Conservation (phyloP, 2,113 vertebrate genomes). For the Cryptotis parvus region DNA sequence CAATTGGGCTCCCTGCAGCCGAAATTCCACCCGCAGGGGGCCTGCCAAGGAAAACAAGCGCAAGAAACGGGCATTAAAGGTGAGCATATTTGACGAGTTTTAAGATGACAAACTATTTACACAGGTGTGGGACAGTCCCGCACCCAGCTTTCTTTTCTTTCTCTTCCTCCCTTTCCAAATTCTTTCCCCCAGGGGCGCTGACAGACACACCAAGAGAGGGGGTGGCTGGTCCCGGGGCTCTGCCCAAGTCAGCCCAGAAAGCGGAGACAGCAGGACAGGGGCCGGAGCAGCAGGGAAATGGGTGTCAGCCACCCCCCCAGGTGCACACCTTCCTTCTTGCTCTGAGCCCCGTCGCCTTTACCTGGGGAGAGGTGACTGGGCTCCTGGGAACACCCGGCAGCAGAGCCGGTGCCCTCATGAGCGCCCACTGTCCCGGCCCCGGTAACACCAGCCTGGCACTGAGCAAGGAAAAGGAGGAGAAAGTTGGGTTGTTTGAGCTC, state of each 20-base stretch:
- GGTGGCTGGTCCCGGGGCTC: conserved; percentile 40
- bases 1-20: conserved; percentile 72
- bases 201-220: conserved; percentile 70
- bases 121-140: conserved; percentile 82
- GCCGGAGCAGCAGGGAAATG: background rate
- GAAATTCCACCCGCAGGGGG: conserved; percentile 72
- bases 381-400: background rate
- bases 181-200: conserved; percentile 80
- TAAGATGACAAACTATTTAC: conserved; percentile 83
- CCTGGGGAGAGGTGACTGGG: background rate
- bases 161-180: conserved; percentile 69
- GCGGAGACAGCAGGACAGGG: background rate
- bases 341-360: background rate
- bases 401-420: background rate
- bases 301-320: background rate
- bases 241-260: conserved; percentile 43
- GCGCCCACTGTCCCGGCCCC: no score
- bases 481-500: background rate
- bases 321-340: background rate
- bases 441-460: background rate
- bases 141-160: conserved; percentile 54
- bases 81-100: conserved; percentile 76
- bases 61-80: conserved; percentile 72
- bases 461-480: background rate
- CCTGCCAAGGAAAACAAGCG: conserved; percentile 85